Base-by-base conservation (phyloP, 1,140 invertebrate species). In the Oncopeltus fasciatus region DNA sequence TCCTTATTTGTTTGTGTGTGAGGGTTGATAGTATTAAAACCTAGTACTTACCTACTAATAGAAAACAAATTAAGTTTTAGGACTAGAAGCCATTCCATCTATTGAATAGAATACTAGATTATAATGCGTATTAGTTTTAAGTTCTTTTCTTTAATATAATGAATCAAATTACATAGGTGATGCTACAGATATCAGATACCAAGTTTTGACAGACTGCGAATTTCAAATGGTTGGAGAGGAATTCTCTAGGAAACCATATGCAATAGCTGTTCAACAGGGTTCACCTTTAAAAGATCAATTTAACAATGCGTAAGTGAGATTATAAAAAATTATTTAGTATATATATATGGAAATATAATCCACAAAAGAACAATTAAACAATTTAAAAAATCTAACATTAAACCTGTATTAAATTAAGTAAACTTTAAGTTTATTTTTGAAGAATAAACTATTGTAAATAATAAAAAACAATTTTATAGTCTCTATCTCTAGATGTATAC, bases 221-320 rank as follows among this genome's bases (percentile, higher is more conserved):
- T 77, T 98, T 1, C 84, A 88, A 71, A 84, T 86, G 74, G 87
- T 90, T 0, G 95, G 95, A 0, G 92, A 96, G 65, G 94, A 98
- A 72, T 98, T 98, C 72, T 96, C 92, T 1, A 77, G 93, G 38
- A 98, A 98, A 72, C 95, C 95, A 0, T 95, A 96, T 68, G 94
- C 95, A 0, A 86, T 98, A 33, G 95, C 92, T 0, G 93, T 98
- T 0, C 93, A 96, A 72, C 91, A 96, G 72, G 92, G 92, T 5
- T 96, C 93, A 0, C 88, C 91, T 4, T 75, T 98, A 3, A 90
- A 91, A 70, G 88, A 92, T 76, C 87, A 91, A 72, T 88, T 92
- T 62, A 92, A 91, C 71, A 90, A 90, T 74, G 89, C 88, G 88
- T 91, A 74, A 81, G 83, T 80, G 28, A n/a, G n/a, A n/a, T n/a